Conservation (phyloP, 2,113 vertebrate species). For the Aptenodytes forsteri region DNA sequence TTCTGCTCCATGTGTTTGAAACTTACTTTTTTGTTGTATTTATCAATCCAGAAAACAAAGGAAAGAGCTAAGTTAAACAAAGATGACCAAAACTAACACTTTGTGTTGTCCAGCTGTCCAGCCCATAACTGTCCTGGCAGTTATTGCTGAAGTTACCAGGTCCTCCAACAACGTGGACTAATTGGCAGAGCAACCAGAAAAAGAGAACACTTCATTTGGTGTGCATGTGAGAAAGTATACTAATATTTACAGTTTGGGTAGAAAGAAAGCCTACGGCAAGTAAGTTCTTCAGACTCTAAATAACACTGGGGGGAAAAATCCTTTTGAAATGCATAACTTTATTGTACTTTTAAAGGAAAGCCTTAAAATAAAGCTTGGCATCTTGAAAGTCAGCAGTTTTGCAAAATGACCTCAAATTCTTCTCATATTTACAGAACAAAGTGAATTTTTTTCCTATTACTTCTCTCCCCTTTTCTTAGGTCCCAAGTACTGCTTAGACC, state of each 20-base stretch:
- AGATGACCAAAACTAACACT: neutral
- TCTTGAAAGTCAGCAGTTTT: neutral
- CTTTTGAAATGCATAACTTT: neutral
- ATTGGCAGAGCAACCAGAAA: fast-evolving
- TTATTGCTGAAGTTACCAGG: neutral
- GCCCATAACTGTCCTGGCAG: neutral
- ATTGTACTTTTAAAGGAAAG: neutral
- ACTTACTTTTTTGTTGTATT: neutral
- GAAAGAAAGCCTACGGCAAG: neutral
- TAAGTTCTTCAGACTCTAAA: neutral
- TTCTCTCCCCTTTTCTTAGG: neutral
- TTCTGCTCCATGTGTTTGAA: neutral
- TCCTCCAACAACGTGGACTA: neutral
- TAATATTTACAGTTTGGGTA: neutral
- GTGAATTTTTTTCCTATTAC: neutral
- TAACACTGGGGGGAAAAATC: neutral
- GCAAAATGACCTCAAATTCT: neutral
- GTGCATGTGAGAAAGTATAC: neutral
- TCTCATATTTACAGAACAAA: neutral
- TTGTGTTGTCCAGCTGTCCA: neutral
- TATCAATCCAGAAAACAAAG: neutral
- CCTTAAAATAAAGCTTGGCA: neutral
- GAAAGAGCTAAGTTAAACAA: neutral
- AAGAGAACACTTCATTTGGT: neutral
- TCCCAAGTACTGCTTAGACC: neutral